These are phyloP conservation scores for Urophycis tenuis DNA, from an alignment of 2,797 vertebrate genomes.

Conservation along the genomic window DNA sequence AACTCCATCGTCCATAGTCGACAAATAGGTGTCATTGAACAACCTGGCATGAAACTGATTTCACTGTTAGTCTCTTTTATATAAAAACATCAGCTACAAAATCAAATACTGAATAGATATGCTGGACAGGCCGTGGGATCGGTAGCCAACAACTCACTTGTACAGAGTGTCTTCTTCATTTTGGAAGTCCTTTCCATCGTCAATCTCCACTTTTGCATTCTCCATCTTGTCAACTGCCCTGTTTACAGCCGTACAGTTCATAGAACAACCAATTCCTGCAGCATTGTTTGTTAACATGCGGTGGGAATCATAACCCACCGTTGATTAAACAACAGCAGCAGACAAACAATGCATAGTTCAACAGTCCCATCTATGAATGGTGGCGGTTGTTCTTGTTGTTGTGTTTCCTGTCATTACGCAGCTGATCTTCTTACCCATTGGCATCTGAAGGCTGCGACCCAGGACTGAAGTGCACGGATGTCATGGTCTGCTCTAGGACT, in stretches of 20 bases:
- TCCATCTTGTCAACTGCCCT: conserved; percentile 64
- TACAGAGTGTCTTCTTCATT: conserved; percentile 62
- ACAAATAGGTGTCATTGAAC: neutral
- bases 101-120: neutral
- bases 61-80: neutral
- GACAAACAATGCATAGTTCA: neutral
- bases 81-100: neutral
- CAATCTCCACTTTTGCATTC: conserved; percentile 77
- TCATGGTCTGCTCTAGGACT: conserved; percentile 62
- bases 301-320: neutral
- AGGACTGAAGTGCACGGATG: conserved; percentile 73
- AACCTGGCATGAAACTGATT: neutral
- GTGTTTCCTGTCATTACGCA: neutral
- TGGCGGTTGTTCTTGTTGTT: neutral
- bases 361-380: neutral
- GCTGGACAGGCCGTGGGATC: neutral
- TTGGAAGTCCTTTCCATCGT: conserved; percentile 74
- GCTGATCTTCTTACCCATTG: conserved; percentile 66
- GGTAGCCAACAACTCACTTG: conserved; percentile 64
- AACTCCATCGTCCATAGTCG: neutral
- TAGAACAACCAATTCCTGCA: neutral
- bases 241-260: neutral
- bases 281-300: neutral
- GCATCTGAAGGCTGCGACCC: conserved; percentile 62
- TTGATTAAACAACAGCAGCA: neutral